Percentiles rank a stretch among this genome's conserved stretches.
These are phyloP conservation scores for Lacerta viridis DNA, from an alignment of 2,797 vertebrate genomes.

Conservation along the genomic window DNA sequence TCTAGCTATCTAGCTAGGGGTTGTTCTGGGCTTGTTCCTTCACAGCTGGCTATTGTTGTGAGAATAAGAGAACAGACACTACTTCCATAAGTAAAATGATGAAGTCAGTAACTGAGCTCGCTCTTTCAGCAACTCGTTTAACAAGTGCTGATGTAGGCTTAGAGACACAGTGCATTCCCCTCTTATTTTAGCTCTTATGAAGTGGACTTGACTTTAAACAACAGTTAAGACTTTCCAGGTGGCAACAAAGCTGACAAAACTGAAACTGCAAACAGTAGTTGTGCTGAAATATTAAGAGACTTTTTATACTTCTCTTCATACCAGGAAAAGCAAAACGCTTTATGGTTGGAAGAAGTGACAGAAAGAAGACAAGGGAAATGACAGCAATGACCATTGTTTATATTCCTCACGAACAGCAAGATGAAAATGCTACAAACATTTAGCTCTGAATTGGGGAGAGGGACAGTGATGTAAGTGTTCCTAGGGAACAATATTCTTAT, in stretches of 20 bases:
- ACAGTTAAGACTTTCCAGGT: conserved; percentile 49
- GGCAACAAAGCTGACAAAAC: conserved; percentile 22
- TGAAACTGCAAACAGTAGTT: neutral
- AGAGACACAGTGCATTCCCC: conserved; percentile 54
- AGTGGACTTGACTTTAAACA: conserved; percentile 55
- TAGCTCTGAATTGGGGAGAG: conserved; percentile 73
- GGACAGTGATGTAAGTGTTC: conserved; percentile 83
- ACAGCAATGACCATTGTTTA: conserved; percentile 47
- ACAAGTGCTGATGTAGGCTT: conserved; percentile 66
- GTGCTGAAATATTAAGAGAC: conserved; percentile 36
- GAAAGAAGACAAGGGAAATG: neutral
- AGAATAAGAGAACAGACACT: conserved; percentile 58
- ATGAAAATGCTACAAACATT: conserved; percentile 72
- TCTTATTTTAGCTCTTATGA: conserved; percentile 65
- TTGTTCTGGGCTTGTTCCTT: conserved; percentile 45
- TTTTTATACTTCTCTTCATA: neutral
- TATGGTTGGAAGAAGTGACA: conserved; percentile 41
- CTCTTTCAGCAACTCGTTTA: conserved; percentile 64
- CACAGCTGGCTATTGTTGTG: conserved; percentile 56
- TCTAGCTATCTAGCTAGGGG: neutral
- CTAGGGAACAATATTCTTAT: conserved; percentile 83
- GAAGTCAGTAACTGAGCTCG: conserved; percentile 61
- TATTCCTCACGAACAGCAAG: conserved; percentile 67
- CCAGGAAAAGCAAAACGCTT: accelerated
- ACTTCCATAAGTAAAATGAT: conserved; percentile 61